Evolutionary conservation across 2,797 vertebrate species (phyloP).

Genomic region (Tragelaphus eurycerus): DNA sequence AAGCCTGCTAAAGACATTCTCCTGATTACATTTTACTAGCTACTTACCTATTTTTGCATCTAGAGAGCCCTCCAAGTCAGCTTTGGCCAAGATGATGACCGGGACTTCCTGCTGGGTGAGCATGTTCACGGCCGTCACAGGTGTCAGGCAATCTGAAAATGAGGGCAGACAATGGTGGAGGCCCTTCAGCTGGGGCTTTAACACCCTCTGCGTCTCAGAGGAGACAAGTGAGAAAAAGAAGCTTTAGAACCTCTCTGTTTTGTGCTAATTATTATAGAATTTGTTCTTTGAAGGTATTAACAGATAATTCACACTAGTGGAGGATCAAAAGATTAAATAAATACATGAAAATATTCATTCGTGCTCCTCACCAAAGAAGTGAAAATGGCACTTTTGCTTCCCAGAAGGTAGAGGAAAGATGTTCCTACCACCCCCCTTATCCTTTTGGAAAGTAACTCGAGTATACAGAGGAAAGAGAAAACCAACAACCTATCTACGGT

Average conservation of each 20-base stretch:
- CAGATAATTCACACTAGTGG: constrained; percentile 3
- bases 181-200: neutral
- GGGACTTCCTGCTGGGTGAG: constrained; percentile 92
- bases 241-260: neutral
- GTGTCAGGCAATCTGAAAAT: constrained; percentile 90
- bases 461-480: neutral
- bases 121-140: constrained; percentile 90
- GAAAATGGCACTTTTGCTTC: neutral
- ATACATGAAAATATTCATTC: neutral
- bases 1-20: neutral
- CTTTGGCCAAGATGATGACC: constrained; percentile 88
- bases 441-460: neutral
- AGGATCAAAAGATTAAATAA: neutral
- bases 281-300: constrained; percentile 21
- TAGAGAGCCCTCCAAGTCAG: constrained; percentile 88
- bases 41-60: constrained; percentile 93
- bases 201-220: neutral
- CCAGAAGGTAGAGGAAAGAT: neutral
- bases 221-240: neutral
- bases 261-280: neutral
- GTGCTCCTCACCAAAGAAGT: neutral
- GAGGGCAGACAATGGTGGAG: neutral
- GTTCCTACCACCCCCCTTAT: neutral
- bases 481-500: neutral
- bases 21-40: neutral